Base-by-base conservation (phyloP, 2,888 invertebrate genomes). In the Noctua comes region DNA sequence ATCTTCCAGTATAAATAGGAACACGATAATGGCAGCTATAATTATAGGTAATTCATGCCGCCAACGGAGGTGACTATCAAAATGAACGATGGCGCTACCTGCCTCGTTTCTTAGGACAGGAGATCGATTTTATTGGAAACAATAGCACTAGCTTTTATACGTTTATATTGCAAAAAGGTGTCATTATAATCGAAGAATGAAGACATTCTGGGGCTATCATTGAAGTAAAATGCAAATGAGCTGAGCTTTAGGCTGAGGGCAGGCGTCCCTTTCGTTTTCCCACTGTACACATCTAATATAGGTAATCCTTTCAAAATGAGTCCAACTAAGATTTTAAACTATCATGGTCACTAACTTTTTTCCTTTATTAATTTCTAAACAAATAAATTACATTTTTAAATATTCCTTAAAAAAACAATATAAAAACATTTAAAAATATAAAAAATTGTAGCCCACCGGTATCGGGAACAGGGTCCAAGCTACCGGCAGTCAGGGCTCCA, bases 1-100 rank as follows among this genome's bases (percentile, higher is more conserved):
- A 82, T 83, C 79, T 57, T 18, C 36, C 21, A 65, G 31, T 84
- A 79, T 73, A 84, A 83, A 83, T 83, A 82, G 79, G 68, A 68
- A n/a, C 74, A 71, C 70, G 43, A 68, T 83, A 57, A 72, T 72
- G 71, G 51, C 27, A 24, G 43, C 68, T n/a, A 78, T 73, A 78
- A 64, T 64, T 69, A 75, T 48, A 40, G 51, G 36, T 69, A 72
- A 74, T 66, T 66, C 57, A 72, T 64, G 18, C 54, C 62, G 66
- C 24, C 27, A 31, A 27, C 43, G 36, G 59, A 75, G 51, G 51
- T 62, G 81, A 54, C 27, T 46, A 24, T 57, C 46, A 68, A 48
- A 57, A 68, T 77, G 18, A 36, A 68, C 54, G 68, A 76, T 76
- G 51, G 54, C 36, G 54, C 54, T 66, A 40, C 68, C 70, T 18